Evolutionary conservation across 2,797 vertebrate genomes (phyloP).

Genomic region (Ficedula albicollis): DNA sequence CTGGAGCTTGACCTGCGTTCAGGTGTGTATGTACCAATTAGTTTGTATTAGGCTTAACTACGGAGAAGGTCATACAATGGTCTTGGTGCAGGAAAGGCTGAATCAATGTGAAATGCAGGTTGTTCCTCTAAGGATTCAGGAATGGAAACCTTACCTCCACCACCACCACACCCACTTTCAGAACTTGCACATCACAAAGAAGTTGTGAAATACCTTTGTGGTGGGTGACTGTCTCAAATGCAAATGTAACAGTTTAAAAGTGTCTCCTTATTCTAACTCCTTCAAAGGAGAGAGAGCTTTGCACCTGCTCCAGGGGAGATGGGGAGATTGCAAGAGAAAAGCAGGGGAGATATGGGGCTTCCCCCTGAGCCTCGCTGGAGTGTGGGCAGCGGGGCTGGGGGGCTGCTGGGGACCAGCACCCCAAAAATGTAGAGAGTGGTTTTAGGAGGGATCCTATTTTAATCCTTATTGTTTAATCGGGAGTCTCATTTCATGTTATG

Average conservation of each 20-base stretch:
- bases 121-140: neutral
- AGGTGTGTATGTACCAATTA: neutral
- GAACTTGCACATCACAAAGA: neutral
- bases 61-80: neutral
- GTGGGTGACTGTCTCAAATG: neutral
- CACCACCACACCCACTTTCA: neutral
- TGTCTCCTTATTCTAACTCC: neutral
- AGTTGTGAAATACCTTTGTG: neutral
- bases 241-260: neutral
- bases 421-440: neutral
- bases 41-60: neutral
- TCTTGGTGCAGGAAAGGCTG: neutral
- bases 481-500: neutral
- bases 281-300: neutral
- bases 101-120: neutral
- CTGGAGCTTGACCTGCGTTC: neutral
- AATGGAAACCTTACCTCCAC: neutral
- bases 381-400: neutral
- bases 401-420: neutral
- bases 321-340: neutral
- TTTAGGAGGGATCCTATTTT: neutral
- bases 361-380: accelerated
- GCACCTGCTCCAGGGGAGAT: neutral
- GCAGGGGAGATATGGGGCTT: neutral
- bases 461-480: neutral